A percentile compares a stretch with the other conserved stretches of the same genome.
Evolutionary conservation across 2,797 vertebrate genomes (phyloP).

Genomic region (Chrysocyon brachyurus): DNA sequence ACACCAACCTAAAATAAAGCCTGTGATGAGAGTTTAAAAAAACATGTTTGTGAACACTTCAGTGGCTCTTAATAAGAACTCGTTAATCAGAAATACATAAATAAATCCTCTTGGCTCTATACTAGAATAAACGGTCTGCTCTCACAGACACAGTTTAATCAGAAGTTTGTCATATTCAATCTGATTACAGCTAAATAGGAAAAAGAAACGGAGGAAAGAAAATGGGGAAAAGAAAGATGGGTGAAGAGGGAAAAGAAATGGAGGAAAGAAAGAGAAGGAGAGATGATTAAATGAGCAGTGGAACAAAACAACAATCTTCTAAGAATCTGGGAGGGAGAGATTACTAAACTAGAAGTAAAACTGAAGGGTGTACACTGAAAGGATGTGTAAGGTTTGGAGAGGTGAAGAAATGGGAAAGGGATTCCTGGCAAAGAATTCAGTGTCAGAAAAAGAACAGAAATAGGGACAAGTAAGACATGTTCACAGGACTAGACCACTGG

Average conservation of each 20-base stretch:
- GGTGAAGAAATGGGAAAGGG: neutral
- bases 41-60: neutral
- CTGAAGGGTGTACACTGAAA: neutral
- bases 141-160: neutral
- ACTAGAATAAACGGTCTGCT: neutral
- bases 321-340: neutral
- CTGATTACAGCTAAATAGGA: neutral
- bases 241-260: neutral
- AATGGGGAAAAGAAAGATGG: neutral
- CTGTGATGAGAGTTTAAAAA: neutral
- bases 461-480: neutral
- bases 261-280: neutral
- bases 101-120: neutral
- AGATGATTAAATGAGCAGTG: neutral
- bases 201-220: neutral
- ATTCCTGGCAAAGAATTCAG: neutral
- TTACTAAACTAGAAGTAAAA: neutral
- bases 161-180: conserved; percentile 8
- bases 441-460: conserved; percentile 13
- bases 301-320: neutral
- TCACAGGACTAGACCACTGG: neutral
- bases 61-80: neutral
- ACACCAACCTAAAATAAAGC: conserved; percentile 9
- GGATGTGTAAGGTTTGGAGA: neutral
- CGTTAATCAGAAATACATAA: neutral